These are phyloP conservation scores for Trilocha varians DNA, from an alignment of 2,888 invertebrate genomes.

Conservation along the genomic window DNA sequence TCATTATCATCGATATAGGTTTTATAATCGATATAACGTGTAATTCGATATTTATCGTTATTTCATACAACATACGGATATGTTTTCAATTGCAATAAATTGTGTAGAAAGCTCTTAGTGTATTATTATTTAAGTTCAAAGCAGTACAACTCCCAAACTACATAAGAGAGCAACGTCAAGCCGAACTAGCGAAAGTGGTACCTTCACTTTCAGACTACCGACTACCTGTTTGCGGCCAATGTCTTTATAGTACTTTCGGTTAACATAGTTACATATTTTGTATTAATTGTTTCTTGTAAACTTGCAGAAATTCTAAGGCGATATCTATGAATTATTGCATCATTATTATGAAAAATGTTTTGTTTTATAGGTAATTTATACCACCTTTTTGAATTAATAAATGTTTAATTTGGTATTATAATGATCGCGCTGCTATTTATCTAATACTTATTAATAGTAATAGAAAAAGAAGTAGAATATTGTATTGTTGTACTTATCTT, in stretches of 20 bases:
- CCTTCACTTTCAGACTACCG: conserved; percentile 48
- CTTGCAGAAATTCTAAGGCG: not conserved
- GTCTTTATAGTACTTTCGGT: not conserved
- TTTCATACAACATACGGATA: not conserved
- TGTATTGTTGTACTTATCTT: no score
- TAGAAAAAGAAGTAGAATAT: no score
- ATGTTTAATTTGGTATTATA: no score
- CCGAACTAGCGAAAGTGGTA: conserved; percentile 43
- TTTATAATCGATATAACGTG: not conserved
- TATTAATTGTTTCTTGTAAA: no score
- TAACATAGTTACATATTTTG: not conserved
- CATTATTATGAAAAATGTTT: no score
- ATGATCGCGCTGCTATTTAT: no score
- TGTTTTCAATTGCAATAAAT: conserved; percentile 8
- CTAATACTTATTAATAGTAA: no score
- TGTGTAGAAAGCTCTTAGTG: conserved; percentile 30
- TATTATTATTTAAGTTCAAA: conserved; percentile 22
- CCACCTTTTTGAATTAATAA: no score
- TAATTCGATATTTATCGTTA: not conserved
- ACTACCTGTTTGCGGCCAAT: conserved; percentile 15
- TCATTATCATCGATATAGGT: not conserved
- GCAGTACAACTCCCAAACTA: conserved; percentile 12
- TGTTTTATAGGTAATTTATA: no score
- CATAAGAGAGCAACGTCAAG: conserved; percentile 7
- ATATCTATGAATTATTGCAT: no score